Base-by-base conservation (phyloP, 92 coral and sea anemone genomes). In the Anthopleura xanthogrammica region DNA sequence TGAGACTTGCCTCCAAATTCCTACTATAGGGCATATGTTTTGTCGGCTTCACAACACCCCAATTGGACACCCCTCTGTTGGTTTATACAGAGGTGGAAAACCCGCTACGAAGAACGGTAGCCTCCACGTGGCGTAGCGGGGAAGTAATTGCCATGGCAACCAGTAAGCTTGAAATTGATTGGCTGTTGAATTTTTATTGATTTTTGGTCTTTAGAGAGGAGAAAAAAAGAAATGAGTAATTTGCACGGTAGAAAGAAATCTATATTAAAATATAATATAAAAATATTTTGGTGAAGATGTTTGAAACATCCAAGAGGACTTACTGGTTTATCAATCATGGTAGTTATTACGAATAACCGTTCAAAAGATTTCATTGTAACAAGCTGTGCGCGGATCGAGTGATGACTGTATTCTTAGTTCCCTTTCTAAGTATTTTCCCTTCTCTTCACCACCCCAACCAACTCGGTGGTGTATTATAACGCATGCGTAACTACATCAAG, bases 111-210 rank as follows among this genome's bases (percentile, higher is more conserved):
- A 11, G 64, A 58, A 58, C 64, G 64, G 64, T 58, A 58, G 64
- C 64, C 64, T 58, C 64, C 64, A 58, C 64, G 64, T 58, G 64
- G 64, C 64, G 64, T 58, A 58, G 64, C 64, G 64, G 64, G 64
- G 64, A 58, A 58, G 64, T 58, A 58, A 58, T 58, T 58, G 64
- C 64, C 64, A 58, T 16, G 64, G n/a, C 17, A 58, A 58, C 64
- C 64, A 14, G 64, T 58, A 7, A 58, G 50, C 64, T 58, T 12
- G 64, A 5, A 14, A 5, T 58, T 58, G 64, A 58, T 58, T 58
- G 64, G 64, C 64, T 58, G 64, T 12, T 58, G 22, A 19, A 58
- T 58, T 58, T 58, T 58, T 58, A 58, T 9, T 58, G 64, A 58
- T 11, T 58, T 58, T 58, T 58, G 64, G 64, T 54, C 16, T 54